phyloP scores from a whole-genome alignment of 2,113 vertebrate genomes.

The Muscicapa adusta region DNA sequence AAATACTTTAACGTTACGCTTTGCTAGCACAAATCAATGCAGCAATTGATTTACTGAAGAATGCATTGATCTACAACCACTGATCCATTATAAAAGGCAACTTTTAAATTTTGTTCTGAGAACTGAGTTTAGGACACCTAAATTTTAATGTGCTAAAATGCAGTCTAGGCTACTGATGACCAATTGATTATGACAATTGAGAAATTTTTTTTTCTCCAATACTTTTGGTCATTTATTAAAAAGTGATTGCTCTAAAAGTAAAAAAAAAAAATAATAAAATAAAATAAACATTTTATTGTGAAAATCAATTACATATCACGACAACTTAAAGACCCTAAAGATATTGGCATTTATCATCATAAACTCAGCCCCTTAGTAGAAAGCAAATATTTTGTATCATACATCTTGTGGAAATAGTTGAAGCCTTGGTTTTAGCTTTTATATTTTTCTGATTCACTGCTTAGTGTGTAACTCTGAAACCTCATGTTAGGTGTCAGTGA shows the following conservation, averaged over 20 bases:
- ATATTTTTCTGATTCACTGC: too few species aligned
- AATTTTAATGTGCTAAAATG: neutral
- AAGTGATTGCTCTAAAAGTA: neutral
- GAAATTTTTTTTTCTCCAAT: neutral
- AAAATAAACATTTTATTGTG: neutral
- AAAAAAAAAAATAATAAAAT: too few species aligned
- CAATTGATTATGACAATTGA: neutral
- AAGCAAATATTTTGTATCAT: neutral
- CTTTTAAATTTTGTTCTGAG: neutral
- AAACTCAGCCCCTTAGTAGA: neutral
- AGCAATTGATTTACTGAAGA: neutral
- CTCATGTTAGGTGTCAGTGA: too few species aligned
- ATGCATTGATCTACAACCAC: neutral
- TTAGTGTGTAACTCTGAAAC: too few species aligned
- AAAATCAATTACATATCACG: neutral
- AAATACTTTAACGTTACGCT: neutral
- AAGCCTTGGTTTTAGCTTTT: too few species aligned
- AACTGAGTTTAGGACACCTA: neutral
- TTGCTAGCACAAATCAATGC: neutral
- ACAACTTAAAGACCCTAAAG: neutral
- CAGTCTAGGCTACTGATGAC: neutral
- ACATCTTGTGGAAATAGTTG: neutral
- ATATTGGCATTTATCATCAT: neutral
- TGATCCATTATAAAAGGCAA: neutral
- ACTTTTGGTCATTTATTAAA: neutral